Base-by-base conservation (phyloP, 2,113 vertebrate species). In the Ailurus styani region DNA sequence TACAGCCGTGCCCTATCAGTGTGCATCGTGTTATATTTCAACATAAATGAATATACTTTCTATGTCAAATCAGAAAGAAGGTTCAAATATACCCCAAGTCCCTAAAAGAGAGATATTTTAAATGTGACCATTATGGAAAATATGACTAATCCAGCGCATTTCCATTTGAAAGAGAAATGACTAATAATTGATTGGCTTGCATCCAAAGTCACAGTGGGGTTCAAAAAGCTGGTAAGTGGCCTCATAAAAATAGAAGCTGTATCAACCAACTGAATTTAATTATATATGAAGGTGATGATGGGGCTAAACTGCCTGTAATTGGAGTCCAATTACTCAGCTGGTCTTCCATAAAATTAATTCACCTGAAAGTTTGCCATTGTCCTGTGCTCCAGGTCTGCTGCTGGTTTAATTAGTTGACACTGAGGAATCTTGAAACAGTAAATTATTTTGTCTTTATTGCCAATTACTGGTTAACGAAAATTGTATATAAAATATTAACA, bases 221-320 rank as follows among this genome's bases (percentile, higher is more conserved):
- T 99, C 98, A 98, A 98, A 99, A 99, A 98, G 98, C 98, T 99
- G 98, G 98, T 99, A 99, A 99, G 98, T 99, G 98, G 98, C 98
- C 98, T 99, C 98, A 98, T 99, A 99, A 99, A 99, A 99, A 99
- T 99, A 99, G 99, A 99, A 98, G 98, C 98, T 98, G 97, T 98
- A 99, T 99, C 98, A 98, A 98, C 99, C 99, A 99, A 99, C 99
- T 99, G 98, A 98, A 99, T 99, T 99, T 99, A 99, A 99, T 99
- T 99, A 99, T 99, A 99, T 99, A 98, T 99, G 98, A 99, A 99
- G 99, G 99, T 99, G 99, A 98, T 98, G 99, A 99, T 98, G 98
- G 98, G 99, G 98, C 98, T 99, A 99, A 99, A 99, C 98, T 98
- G 98, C 98, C 98, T 98, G 98, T 99, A 99, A 99, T 99, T 99